Base-by-base conservation (phyloP, 1,140 invertebrate genomes). In the Linepithema humile region DNA sequence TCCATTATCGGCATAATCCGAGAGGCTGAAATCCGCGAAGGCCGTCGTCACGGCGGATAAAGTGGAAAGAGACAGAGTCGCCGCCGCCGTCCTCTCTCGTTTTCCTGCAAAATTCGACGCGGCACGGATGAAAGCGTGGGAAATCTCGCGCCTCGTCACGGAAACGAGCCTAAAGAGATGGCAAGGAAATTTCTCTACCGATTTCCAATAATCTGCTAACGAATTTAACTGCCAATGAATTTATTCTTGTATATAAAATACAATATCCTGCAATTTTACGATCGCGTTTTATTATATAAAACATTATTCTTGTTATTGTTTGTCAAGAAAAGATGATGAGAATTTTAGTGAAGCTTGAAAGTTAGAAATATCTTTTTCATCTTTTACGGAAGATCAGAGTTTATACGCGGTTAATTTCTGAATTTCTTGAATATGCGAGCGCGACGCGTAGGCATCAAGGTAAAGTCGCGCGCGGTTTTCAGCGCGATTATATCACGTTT, bases 371-470 rank as follows among this genome's bases (percentile, higher is more conserved):
- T 40, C 17, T 29, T 80, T 40, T 82, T 12, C 45, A 82, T 82
- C n/a, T 23, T 6, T 29, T 40, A 12, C 9, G 29, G 43, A 77
- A 23, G 23, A 77, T 20, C 15, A 23, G 17, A 74, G 50, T 55
- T 43, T 50, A 45, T 85, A 65, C 1, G 3, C 29, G 40, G 12
- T 72, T 20, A 83, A 60, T 85, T 85, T 85, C 60, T 65, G 55
- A 73, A 77, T 77, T 88, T 86, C 67, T 83, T 72, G 84, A 85
- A 83, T 88, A 78, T 69, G 64, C 74, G 62, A 62, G n/a, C 64
- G 73, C 73, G 84, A 10, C 29, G 73, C 80, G 84, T 88, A 67
- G 86, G 86, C 65, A 64, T n/a, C 26, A 88, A 88, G 80, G 86
- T 64, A 50, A 85, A 73, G 69, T 70, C 50, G 74, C n/a, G 62